Base-by-base conservation (phyloP, 1,140 invertebrate genomes). In the Cecropterus lyciades region DNA sequence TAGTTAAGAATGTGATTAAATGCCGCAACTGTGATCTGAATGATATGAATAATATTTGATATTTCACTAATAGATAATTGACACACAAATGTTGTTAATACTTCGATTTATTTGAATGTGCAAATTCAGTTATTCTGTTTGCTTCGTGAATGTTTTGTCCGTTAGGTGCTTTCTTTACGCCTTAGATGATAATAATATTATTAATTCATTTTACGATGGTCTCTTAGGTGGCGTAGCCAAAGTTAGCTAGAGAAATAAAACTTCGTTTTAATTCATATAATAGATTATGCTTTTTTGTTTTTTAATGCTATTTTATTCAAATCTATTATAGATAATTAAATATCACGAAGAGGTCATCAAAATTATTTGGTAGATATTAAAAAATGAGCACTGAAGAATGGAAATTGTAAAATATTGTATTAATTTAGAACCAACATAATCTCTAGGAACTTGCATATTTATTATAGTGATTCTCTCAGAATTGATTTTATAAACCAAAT, bases 21-120 rank as follows among this genome's bases (percentile, higher is more conserved):
- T 84, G 91, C 91, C 92, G 86, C 88, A 93, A 92, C 92, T 93
- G 92, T 93, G 92, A 93, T 93, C 91, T 92, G 92, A 93, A 92
- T 91, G 92, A 93, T 92, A 92, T 92, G 87, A 92, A 91, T 91
- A 92, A 92, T 93, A 93, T 91, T 92, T 92, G 90, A 92, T 92
- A 89, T 92, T 92, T 90, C 89, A 91, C 87, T 84, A 84, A 87
- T 89, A 90, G 87, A 87, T 90, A 88, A 89, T 82, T 88, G 77
- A 82, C 79, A 83, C 84, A 85, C 82, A 77, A 83, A 82, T 75
- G 75, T 82, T 83, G 77, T 81, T 86, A 82, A 67, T 78, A 73
- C 63, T 84, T 72, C 64, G 62, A 69, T 79, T 79, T 81, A 74
- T 74, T 83, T 75, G 67, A 73, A 66, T 64, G 68, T 67, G 71